Conservation (phyloP, 2,888 invertebrate genomes). For the Abscondita cerata region DNA sequence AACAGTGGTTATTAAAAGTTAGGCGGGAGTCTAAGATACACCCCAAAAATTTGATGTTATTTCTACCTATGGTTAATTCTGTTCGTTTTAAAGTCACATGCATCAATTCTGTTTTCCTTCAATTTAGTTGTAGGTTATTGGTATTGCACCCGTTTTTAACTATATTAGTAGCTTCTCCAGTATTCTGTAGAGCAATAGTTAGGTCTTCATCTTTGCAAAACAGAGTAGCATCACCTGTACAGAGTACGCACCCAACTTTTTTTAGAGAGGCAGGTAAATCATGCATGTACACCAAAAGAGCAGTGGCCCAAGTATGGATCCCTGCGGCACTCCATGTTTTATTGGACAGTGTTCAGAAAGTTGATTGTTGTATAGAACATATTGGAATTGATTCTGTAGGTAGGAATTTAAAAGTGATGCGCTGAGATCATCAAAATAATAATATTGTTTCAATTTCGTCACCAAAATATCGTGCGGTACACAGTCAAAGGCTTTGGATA, state of each 20-base stretch:
- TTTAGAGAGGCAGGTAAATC: not conserved
- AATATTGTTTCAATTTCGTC: not conserved
- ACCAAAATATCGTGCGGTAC: slow-evolving; percentile 5
- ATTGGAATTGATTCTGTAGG: not conserved
- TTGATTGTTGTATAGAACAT: not conserved
- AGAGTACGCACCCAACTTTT: not conserved
- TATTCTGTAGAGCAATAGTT: too few species aligned
- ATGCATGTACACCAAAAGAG: slow-evolving; percentile 10
- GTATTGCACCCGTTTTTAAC: too few species aligned
- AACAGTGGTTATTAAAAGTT: too few species aligned
- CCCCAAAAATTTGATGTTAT: too few species aligned
- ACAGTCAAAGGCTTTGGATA: slow-evolving; percentile 16
- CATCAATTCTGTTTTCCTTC: too few species aligned
- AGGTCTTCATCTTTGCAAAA: too few species aligned
- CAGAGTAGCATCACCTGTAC: slow-evolving; percentile 3
- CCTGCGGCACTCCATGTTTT: slow-evolving; percentile 3
- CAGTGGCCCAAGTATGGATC: slow-evolving; percentile 7
- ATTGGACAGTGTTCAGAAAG: not conserved
- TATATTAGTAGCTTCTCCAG: too few species aligned
- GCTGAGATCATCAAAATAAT: not conserved
- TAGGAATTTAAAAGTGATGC: not conserved
- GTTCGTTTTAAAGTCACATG: too few species aligned
- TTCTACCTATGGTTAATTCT: too few species aligned
- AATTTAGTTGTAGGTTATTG: too few species aligned
- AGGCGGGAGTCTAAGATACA: too few species aligned